A percentile compares a stretch with the other conserved stretches of the same genome.
Evolutionary conservation across 1,140 invertebrate species (phyloP).

Genomic region (Drosophila sulfurigaster): DNA sequence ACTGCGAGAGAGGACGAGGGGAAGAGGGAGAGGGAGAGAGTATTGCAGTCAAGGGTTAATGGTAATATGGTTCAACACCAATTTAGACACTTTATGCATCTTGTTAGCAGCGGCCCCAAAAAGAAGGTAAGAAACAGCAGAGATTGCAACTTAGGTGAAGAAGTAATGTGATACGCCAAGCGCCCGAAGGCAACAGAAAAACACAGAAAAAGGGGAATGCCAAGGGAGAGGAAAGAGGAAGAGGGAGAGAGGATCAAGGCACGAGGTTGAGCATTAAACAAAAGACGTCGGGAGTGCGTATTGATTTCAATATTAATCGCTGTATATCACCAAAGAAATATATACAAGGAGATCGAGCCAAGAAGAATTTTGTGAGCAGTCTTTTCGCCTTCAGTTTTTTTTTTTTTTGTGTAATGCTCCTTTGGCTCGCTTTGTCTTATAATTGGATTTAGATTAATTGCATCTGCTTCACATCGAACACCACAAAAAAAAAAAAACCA

Average conservation of each 20-base stretch:
- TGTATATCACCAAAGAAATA: conserved; percentile 48
- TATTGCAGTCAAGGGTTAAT: conserved; percentile 61
- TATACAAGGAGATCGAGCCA: conserved; percentile 9
- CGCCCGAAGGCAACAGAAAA: conserved; percentile 36
- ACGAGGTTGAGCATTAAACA: conserved; percentile 33
- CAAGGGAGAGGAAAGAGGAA: not conserved
- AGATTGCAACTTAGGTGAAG: conserved; percentile 38
- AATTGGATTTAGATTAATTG: conserved; percentile 85
- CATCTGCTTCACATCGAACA: conserved; percentile 57
- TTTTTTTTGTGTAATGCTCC: conserved; percentile 58
- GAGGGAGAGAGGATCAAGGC: not conserved
- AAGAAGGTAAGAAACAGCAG: conserved; percentile 11
- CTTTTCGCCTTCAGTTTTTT: not conserved
- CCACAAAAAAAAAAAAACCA: not conserved
- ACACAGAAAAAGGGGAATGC: not conserved
- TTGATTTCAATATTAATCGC: conserved; percentile 77
- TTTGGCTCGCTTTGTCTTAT: conserved; percentile 72
- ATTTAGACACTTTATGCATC: conserved; percentile 84
- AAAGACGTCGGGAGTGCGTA: conserved; percentile 62
- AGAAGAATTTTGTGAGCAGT: conserved; percentile 2
- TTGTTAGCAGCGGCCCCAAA: conserved; percentile 67
- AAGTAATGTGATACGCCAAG: conserved; percentile 63
- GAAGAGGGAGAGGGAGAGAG: not conserved
- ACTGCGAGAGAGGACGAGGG: no score
- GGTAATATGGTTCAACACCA: conserved; percentile 85